Percentiles rank a stretch among this genome's conserved stretches.
These are phyloP conservation scores for Ectemnius cavifrons DNA, from an alignment of 2,888 invertebrate species.

Conservation along the genomic window DNA sequence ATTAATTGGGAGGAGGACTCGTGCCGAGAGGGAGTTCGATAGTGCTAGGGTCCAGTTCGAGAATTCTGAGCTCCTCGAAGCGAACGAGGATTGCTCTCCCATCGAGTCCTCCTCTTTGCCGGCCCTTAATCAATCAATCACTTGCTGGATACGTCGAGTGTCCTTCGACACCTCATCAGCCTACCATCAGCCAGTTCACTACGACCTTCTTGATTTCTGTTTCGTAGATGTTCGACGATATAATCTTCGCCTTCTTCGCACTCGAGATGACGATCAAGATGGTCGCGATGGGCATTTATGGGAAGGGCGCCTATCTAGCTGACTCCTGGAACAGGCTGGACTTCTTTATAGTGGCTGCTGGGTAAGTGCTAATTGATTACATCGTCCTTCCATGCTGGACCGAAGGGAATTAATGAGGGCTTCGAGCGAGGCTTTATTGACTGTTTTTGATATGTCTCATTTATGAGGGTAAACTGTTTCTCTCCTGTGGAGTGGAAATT, in stretches of 20 bases:
- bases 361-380: constrained; percentile 81
- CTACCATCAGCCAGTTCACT: background rate
- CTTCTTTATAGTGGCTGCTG: constrained; percentile 98
- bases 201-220: constrained; percentile 3
- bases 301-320: constrained; percentile 95
- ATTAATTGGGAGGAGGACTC: no score
- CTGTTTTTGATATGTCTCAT: no score
- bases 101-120: constrained; percentile 26
- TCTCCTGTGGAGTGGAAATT: background rate
- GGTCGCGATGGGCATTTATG: constrained; percentile 98
- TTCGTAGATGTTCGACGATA: constrained; percentile 95
- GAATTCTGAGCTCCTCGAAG: background rate
- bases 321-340: constrained; percentile 99
- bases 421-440: constrained; percentile 11
- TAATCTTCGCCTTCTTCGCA: constrained; percentile 98
- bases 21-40: no score
- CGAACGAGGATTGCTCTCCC: constrained; percentile 9
- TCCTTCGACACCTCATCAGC: background rate
- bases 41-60: background rate
- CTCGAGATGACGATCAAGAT: constrained; percentile 99
- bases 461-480: no score
- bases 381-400: background rate
- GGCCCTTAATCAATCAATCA: constrained; percentile 46
- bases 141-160: constrained; percentile 24
- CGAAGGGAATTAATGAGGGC: background rate